Base-by-base conservation (phyloP, 2,797 vertebrate genomes). In the Lycodopsis pacificus region DNA sequence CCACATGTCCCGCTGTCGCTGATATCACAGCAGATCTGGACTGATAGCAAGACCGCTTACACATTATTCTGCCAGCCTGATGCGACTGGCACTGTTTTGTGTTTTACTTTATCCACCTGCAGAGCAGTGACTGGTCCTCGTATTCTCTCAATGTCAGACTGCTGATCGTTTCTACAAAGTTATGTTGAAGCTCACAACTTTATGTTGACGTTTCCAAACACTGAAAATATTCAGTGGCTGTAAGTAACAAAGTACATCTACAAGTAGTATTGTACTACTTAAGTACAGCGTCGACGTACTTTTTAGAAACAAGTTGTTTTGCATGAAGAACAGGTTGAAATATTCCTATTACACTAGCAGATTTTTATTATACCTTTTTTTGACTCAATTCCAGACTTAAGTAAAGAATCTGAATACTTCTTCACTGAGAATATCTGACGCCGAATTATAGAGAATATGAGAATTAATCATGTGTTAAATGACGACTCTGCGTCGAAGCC, bases 11-110 rank as follows among this genome's bases (percentile, higher is more conserved):
- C 27, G 13, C 32, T 81, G 66, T 53, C 80, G 67, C 73, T 82
- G 79, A 77, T 84, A 73, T 71, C 73, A 57, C 77, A 88, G 77
- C 76, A 73, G 85, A 91, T 92, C 76, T 73, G 77, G 15, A 71
- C 78, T 57, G 86, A 91, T 88, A 73, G 61, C 15, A 61, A 57
- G 53, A 61, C 32, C 9, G 32, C 79, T 71, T 30, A 73, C 79
- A 78, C 42, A 53, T 67, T 22, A 80, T 48, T 68, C 36, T 80
- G 58, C 65, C 71, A 22, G 57, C 59, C 74, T 64, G 67, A 54
- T 27, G 20, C 15, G 3, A 19, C 30, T 42, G 58, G 25, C 15
- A 54, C 12, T 3, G 42, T 30, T 22, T 12, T 62, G 22, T 51
- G 34, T 59, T 72, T 73, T 27, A 58, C 32, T 57, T 19, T 17